Base-by-base conservation (phyloP, 2,888 invertebrate species). In the Microplitis deprimator region DNA sequence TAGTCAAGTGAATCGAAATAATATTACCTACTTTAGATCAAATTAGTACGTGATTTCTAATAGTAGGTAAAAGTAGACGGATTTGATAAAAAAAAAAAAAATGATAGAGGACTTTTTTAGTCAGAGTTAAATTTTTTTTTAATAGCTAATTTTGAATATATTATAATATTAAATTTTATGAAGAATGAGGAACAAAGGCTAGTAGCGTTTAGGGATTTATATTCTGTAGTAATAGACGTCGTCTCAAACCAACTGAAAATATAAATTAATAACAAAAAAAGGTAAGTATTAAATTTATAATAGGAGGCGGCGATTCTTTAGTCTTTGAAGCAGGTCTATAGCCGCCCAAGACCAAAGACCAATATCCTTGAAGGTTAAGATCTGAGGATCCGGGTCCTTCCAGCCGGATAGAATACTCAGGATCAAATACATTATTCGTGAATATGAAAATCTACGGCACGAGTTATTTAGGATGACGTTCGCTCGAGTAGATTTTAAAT, bases 171-270 rank as follows among this genome's bases (percentile, higher is more conserved):
- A 50, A 50, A 13, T 50, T 13, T 50, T 13, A 5, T 13, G 13
- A 50, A 13, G 50, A 50, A 5, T 13, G 13, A 50, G 50, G 50
- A 50, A 50, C 50, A 50, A 50, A 50, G 50, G 50, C 50, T 50
- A 50, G 50, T 50, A 50, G 50, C 50, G 50, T 50, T 50, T 50
- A 50, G 50, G 50, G 50, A 50, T 50, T 50, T 50, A 50, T 50
- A 50, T 13, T 50, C 50, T 13, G 8, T 8, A 13, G 50, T 50
- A 50, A 50, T 50, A 50, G 50, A 50, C 10, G 10, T 50, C 10
- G 50, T 50, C 50, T 50, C 50, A 13, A 13, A 13, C 50, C 50
- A 8, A 50, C 50, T 50, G 50, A 13, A 50, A 50, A 50, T 5
- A 50, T 50, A 50, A 50, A 50, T 50, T 50, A 50, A 50, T 50